A percentile compares a stretch with the other conserved stretches of the same genome.
Evolutionary conservation across 2,888 invertebrate genomes (phyloP).

Genomic region (Nesidiocoris tenuis): DNA sequence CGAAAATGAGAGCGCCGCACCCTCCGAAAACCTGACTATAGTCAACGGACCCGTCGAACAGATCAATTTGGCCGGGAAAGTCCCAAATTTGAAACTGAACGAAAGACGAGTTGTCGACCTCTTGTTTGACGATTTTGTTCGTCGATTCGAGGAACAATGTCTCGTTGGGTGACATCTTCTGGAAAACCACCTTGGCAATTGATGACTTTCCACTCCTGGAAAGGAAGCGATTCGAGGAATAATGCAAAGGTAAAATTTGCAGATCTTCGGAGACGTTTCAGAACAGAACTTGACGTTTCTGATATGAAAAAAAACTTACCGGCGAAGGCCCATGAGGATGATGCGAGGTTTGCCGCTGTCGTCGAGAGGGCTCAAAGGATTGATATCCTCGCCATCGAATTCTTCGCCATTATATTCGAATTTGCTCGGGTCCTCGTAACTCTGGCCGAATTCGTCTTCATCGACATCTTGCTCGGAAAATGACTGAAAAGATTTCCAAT

Average conservation of each 20-base stretch:
- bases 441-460: conserved; percentile 57
- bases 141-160: conserved; percentile 97
- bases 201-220: conserved; percentile 96
- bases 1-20: conserved; percentile 96
- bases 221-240: conserved; percentile 53
- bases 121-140: conserved; percentile 97
- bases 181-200: conserved; percentile 99
- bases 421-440: conserved; percentile 69
- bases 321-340: conserved; percentile 88
- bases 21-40: conserved; percentile 95
- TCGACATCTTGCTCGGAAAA: conserved; percentile 53
- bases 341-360: conserved; percentile 90
- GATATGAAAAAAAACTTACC: conserved; percentile 63
- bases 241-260: too few relatives aligned
- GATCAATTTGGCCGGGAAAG: conserved; percentile 98
- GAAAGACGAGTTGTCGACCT: conserved; percentile 95
- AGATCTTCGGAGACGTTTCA: too few relatives aligned
- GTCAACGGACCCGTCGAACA: conserved; percentile 94
- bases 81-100: conserved; percentile 99
- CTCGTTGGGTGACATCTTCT: conserved; percentile 99
- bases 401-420: conserved; percentile 86
- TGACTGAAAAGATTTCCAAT: conserved; percentile 52
- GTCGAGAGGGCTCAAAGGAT: conserved; percentile 56
- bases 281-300: not conserved
- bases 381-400: conserved; percentile 58